These are phyloP conservation scores for Serilophus lunatus DNA, from an alignment of 2,113 vertebrate species.

Conservation along the genomic window DNA sequence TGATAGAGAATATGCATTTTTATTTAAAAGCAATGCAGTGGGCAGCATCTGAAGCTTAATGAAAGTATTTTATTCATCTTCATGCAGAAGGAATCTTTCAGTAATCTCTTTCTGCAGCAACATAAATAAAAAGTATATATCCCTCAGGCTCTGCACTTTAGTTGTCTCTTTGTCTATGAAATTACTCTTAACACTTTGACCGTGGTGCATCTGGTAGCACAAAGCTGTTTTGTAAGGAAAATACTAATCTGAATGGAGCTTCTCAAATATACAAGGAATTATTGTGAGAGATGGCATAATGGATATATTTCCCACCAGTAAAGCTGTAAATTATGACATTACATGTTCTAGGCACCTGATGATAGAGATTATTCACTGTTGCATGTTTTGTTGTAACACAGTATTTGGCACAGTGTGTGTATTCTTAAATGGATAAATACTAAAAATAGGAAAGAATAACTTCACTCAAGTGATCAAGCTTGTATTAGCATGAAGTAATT, in stretches of 20 bases:
- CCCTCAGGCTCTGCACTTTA: conserved; percentile 41
- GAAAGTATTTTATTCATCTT: conserved; percentile 43
- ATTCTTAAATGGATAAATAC: not conserved
- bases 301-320: not conserved
- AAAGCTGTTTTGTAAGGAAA: not conserved
- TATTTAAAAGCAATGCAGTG: conserved; percentile 69
- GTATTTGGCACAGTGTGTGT: not conserved
- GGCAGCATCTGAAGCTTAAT: conserved; percentile 59
- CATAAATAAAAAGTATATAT: conserved; percentile 57
- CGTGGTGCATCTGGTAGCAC: not conserved
- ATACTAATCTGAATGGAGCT: not conserved
- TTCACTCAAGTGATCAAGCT: not conserved
- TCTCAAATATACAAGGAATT: not conserved
- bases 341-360: not conserved
- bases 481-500: not conserved
- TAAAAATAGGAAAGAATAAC: not conserved
- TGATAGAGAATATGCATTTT: conserved; percentile 58
- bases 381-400: conserved; percentile 26
- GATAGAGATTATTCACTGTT: not conserved
- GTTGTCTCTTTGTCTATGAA: conserved; percentile 51
- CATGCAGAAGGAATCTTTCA: conserved; percentile 35
- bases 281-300: not conserved
- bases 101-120: conserved; percentile 49
- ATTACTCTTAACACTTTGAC: not conserved
- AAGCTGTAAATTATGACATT: not conserved